These are phyloP conservation scores for Pavo muticus DNA, from an alignment of 2,113 vertebrate genomes.

Conservation along the genomic window DNA sequence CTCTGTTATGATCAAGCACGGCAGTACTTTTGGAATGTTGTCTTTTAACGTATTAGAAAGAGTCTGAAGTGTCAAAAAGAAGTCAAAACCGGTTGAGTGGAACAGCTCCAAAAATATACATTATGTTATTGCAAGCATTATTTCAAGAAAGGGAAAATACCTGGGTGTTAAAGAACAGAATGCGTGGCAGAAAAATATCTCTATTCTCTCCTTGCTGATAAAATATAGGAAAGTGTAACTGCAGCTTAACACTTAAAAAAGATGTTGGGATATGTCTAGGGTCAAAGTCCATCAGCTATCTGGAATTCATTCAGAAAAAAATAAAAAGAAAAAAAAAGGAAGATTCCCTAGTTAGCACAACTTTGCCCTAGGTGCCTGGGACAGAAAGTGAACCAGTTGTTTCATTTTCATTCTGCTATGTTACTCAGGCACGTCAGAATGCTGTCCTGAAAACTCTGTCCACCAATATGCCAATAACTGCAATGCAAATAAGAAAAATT, in stretches of 20 bases:
- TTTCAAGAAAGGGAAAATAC: background rate
- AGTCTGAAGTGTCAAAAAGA: background rate
- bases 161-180: background rate
- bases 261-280: background rate
- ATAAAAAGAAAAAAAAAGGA: background rate
- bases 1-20: background rate
- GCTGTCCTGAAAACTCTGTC: background rate
- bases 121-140: background rate
- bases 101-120: background rate
- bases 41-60: background rate
- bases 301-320: background rate
- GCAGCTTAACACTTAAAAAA: background rate
- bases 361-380: background rate
- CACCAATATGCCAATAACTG: background rate
- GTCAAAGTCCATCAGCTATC: background rate
- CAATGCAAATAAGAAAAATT: background rate
- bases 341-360: background rate
- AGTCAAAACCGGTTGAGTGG: background rate
- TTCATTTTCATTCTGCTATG: background rate
- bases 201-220: background rate
- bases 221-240: background rate
- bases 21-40: background rate
- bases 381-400: background rate
- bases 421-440: background rate
- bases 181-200: background rate